phyloP scores from a whole-genome alignment of 2,888 invertebrate species.

The Eudemis profundana region DNA sequence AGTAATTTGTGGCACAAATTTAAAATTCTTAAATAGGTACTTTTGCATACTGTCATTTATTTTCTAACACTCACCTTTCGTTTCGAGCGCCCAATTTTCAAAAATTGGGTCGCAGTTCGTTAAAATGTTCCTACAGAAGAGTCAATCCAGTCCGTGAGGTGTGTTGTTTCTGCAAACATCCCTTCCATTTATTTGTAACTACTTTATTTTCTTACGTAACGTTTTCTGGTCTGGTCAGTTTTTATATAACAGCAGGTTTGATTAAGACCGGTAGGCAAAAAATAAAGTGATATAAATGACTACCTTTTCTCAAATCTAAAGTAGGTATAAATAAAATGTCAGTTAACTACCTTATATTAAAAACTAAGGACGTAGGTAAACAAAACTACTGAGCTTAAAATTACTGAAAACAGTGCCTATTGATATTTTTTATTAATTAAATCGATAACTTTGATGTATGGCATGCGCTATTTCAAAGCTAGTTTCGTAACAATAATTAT shows the following conservation, averaged over 20 bases:
- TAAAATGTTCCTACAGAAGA: neutral
- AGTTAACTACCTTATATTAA: neutral
- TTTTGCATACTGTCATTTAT: too few species aligned
- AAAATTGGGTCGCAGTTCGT: neutral
- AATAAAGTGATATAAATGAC: too few species aligned
- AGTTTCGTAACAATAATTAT: constrained; percentile 18
- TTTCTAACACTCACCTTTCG: too few species aligned
- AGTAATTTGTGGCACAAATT: too few species aligned
- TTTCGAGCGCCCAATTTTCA: neutral
- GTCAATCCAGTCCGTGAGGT: neutral
- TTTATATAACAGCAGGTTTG: too few species aligned
- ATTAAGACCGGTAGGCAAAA: too few species aligned
- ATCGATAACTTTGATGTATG: constrained; percentile 4
- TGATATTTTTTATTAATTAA: constrained; percentile 11
- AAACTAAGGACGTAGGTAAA: neutral
- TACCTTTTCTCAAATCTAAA: too few species aligned
- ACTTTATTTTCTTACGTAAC: too few species aligned
- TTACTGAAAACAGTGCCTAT: constrained; percentile 2
- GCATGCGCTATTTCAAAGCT: constrained; percentile 32
- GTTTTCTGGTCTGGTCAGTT: neutral
- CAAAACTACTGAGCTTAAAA: constrained; percentile 17
- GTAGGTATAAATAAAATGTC: too few species aligned
- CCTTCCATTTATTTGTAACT: neutral
- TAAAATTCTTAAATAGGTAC: too few species aligned
- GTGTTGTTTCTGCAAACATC: neutral